These are phyloP conservation scores for Phasia obesa DNA, from an alignment of 2,888 invertebrate species.

Conservation along the genomic window DNA sequence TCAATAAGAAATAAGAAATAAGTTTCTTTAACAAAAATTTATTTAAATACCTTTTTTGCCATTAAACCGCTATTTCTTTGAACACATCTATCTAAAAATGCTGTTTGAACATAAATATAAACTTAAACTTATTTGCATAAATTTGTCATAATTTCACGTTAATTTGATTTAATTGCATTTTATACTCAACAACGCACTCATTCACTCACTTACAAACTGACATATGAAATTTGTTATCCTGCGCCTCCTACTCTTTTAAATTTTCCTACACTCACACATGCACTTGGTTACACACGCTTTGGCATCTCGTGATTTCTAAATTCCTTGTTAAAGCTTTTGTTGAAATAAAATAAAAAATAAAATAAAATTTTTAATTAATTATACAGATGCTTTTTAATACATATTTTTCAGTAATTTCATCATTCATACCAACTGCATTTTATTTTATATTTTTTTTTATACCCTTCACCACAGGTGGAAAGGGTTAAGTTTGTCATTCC, in stretches of 20 bases:
- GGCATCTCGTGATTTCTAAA: slow-evolving; percentile 31
- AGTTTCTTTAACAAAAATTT: too few species aligned
- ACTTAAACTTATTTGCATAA: slow-evolving; percentile 77
- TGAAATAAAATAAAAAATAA: not conserved
- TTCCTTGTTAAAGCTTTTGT: slow-evolving; percentile 20
- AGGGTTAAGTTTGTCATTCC: too few species aligned
- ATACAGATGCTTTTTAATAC: slow-evolving; percentile 4
- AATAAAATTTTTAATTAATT: slow-evolving; percentile 54
- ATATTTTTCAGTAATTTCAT: slow-evolving; percentile 14
- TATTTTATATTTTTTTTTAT: not conserved
- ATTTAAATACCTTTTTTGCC: too few species aligned
- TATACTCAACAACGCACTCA: slow-evolving; percentile 23
- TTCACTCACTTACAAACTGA: slow-evolving; percentile 29
- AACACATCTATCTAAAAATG: too few species aligned
- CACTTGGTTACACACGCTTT: slow-evolving; percentile 56
- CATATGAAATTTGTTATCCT: slow-evolving; percentile 7
- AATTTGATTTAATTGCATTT: slow-evolving; percentile 81
- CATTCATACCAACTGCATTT: slow-evolving; percentile 23
- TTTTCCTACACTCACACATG: not conserved
- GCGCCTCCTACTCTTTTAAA: slow-evolving; percentile 38
- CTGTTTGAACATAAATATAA: not conserved
- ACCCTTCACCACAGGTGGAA: too few species aligned
- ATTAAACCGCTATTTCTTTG: too few species aligned
- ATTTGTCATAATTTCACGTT: slow-evolving; percentile 81
- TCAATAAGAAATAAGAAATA: too few species aligned